Percentiles rank a stretch among this genome's conserved stretches.
Conservation (phyloP, 2,113 vertebrate genomes). For the Otus sunia region DNA sequence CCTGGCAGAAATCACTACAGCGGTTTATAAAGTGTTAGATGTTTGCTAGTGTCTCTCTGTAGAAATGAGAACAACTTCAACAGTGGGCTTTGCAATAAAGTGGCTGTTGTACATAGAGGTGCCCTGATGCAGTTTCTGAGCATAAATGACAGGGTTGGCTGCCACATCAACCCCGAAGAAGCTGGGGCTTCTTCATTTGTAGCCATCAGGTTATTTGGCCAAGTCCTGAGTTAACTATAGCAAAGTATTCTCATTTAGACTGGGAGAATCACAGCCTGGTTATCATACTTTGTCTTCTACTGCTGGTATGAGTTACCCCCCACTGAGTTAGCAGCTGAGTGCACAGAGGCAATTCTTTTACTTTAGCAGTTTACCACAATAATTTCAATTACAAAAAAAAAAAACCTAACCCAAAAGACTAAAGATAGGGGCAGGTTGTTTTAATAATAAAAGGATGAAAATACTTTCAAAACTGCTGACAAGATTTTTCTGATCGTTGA, state of each 20-base stretch:
- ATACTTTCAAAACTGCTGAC: not conserved
- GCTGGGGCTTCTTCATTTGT: not conserved
- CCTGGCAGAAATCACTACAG: not conserved
- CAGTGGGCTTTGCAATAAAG: not conserved
- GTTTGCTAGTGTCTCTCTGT: not conserved
- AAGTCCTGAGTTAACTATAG: not conserved
- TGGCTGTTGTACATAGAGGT: not conserved
- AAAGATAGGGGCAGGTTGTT: not conserved
- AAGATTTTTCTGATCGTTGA: not conserved
- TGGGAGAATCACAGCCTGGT: not conserved
- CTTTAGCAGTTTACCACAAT: not conserved
- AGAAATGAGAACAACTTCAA: not conserved
- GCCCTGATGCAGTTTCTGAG: not conserved
- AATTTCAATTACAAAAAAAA: not conserved
- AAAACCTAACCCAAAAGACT: not conserved
- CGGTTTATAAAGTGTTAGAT: not conserved
- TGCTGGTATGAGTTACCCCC: not conserved
- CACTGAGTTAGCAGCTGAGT: too few relatives aligned
- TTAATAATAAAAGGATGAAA: not conserved
- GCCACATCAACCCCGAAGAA: not conserved
- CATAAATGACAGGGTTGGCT: not conserved
- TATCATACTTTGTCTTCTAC: not conserved
- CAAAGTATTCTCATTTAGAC: not conserved
- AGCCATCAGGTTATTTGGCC: not conserved
- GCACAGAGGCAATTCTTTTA: not conserved